These are phyloP conservation scores for Oedothorax gibbosus DNA, from an alignment of 1,140 invertebrate species.

Conservation along the genomic window DNA sequence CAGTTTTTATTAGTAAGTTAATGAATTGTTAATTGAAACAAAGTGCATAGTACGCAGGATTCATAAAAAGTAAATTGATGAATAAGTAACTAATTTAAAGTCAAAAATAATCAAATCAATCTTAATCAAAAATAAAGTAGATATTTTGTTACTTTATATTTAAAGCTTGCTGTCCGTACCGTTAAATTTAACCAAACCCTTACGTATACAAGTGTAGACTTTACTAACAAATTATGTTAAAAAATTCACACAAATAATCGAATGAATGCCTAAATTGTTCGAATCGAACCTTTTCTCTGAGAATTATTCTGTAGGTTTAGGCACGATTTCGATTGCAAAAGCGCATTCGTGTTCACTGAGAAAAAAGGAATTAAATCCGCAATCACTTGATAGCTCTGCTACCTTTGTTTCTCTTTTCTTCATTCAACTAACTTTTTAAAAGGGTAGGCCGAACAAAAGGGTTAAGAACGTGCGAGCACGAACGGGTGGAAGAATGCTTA, in stretches of 20 bases:
- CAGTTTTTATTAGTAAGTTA: neutral
- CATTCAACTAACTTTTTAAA: conserved; percentile 22
- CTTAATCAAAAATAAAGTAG: no score
- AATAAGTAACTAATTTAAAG: neutral
- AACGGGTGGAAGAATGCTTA: neutral
- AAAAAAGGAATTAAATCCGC: conserved; percentile 20
- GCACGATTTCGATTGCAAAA: conserved; percentile 8
- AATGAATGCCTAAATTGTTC: neutral
- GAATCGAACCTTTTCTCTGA: neutral
- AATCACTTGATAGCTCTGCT: conserved; percentile 19
- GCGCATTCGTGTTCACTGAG: neutral
- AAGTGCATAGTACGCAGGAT: neutral
- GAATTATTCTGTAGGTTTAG: neutral
- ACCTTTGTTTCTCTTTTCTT: conserved; percentile 6
- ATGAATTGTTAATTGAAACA: neutral
- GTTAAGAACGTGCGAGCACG: conserved; percentile 51
- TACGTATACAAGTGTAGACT: no score
- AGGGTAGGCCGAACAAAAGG: conserved; percentile 44
- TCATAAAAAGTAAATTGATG: neutral
- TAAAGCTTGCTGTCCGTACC: no score
- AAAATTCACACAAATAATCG: no score
- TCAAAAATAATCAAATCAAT: neutral
- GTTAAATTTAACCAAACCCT: no score
- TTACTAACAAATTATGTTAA: no score
- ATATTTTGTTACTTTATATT: no score